Conservation (phyloP, 2,888 invertebrate species). For the Epicampocera succincta region DNA sequence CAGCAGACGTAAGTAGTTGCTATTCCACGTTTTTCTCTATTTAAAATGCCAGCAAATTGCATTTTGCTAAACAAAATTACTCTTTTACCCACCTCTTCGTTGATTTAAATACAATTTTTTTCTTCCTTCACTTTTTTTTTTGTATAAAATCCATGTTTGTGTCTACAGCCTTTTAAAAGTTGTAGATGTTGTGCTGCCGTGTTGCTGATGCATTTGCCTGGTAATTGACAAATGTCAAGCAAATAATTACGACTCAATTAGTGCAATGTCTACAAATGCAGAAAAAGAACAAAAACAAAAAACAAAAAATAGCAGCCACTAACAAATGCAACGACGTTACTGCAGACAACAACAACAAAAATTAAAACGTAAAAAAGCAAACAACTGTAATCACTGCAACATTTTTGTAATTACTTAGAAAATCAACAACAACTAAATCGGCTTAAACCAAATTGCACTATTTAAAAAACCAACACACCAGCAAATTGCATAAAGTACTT, state of each 20-base stretch:
- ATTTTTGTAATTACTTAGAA: conserved; percentile 54
- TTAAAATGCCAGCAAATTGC: no score
- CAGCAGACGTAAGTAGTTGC: no score
- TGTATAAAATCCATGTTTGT: not conserved
- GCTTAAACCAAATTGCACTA: conserved; percentile 60
- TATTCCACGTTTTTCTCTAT: no score
- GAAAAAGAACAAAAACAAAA: conserved; percentile 9
- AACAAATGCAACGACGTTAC: conserved; percentile 44
- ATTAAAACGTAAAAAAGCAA: no score
- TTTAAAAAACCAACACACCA: conserved; percentile 39
- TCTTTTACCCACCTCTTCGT: conserved; percentile 12
- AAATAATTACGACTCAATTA: conserved; percentile 70
- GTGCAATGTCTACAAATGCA: conserved; percentile 63
- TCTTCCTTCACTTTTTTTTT: not conserved
- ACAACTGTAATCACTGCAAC: conserved; percentile 42
- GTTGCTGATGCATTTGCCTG: conserved; percentile 39
- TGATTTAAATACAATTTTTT: conserved; percentile 32
- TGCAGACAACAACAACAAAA: conserved; percentile 22
- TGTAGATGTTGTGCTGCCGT: conserved; percentile 35
- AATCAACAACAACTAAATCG: conserved; percentile 24
- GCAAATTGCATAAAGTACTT: conserved; percentile 45
- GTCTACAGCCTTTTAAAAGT: conserved; percentile 22
- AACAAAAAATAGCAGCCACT: not conserved
- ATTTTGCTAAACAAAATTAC: not conserved
- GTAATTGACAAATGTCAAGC: conserved; percentile 69